Evolutionary conservation across 2,888 invertebrate genomes (phyloP).

Genomic region (Mechanitis messenoides): DNA sequence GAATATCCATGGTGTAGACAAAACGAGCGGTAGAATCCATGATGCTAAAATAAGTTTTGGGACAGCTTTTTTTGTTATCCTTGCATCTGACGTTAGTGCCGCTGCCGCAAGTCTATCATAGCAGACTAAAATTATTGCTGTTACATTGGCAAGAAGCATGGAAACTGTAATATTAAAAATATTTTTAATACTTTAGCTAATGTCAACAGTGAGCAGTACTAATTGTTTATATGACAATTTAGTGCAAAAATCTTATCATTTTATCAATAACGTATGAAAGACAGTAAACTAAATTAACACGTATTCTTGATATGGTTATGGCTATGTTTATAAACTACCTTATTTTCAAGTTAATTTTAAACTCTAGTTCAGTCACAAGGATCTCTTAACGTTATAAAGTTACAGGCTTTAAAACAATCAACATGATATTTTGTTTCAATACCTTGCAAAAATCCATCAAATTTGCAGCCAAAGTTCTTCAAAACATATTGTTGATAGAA

Average conservation of each 20-base stretch:
- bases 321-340: background rate
- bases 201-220: too few species aligned
- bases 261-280: background rate
- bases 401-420: too few species aligned
- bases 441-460: slow-evolving; percentile 87
- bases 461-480: slow-evolving; percentile 83
- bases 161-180: slow-evolving; percentile 68
- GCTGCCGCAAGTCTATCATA: slow-evolving; percentile 90
- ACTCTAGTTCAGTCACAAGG: too few species aligned
- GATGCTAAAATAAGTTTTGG: slow-evolving; percentile 79
- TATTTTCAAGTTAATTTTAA: too few species aligned
- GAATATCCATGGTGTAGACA: slow-evolving; percentile 81
- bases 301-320: too few species aligned
- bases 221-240: too few species aligned
- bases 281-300: background rate
- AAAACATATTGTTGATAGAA: slow-evolving; percentile 87
- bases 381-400: too few species aligned
- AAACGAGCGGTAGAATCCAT: slow-evolving; percentile 80
- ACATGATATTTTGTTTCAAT: background rate
- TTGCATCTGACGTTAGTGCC: slow-evolving; percentile 82
- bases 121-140: slow-evolving; percentile 86
- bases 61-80: slow-evolving; percentile 79
- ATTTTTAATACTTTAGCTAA: background rate
- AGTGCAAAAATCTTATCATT: too few species aligned
- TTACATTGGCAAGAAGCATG: slow-evolving; percentile 84